Evolutionary conservation across 2,888 invertebrate species (phyloP), one percentile per base, ranked within the genome.

Genomic region (Ceratothoa steindachneri): DNA sequence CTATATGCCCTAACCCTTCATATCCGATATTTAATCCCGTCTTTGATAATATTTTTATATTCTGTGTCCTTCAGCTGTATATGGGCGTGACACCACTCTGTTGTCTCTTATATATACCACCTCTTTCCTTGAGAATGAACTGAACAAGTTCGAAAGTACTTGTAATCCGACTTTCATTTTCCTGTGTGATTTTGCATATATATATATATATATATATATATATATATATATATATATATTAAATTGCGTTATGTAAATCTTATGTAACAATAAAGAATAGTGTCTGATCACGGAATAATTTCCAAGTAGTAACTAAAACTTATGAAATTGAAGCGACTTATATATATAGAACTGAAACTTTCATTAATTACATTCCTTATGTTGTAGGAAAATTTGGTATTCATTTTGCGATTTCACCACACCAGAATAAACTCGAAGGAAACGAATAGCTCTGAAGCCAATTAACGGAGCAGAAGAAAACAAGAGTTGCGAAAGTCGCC

Each of bases 161-260:
- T n/a, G n/a, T n/a, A n/a, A n/a, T n/a, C n/a, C n/a, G n/a, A n/a
- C n/a, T n/a, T 60, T 7, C n/a, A 60, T 60, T 12, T 60, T 12
- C n/a, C 5, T 60, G n/a, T 60, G n/a, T 60, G 9, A 29, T n/a
- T 22, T n/a, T 66, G 27, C 12, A 66, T 66, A 66, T 66, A 66
- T 66, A 66, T 66, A 66, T 66, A 66, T 66, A 66, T 66, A 66
- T 66, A 66, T 66, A 66, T 66, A 66, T 66, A 66, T 66, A 66
- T 66, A 66, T 30, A 66, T 66, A 66, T 66, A 66, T 30, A 66
- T 66, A 66, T 66, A 66, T 66, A 66, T 22, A 66, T 29, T 24
- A n/a, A 66, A n/a, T 5, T 66, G 5, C 41, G 5, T 5, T 41
- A 41, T 41, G 15, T 41, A 41, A 41, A 5, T 41, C 7, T 15